Evolutionary conservation across 2,888 invertebrate genomes (phyloP), one percentile per base, ranked within the genome.

Genomic region (Acleris laterana): DNA sequence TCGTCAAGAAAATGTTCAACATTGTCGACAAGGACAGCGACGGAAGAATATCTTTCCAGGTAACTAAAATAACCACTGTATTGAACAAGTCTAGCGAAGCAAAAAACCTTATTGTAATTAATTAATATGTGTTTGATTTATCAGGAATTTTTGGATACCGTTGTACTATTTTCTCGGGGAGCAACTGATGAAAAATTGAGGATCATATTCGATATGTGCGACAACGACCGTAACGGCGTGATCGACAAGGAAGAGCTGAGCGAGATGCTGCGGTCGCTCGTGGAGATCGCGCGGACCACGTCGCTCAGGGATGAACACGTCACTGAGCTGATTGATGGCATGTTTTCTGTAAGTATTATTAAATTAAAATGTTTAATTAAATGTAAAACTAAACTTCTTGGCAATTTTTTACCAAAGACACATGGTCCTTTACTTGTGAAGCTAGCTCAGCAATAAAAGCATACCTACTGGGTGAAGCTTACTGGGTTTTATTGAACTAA

Each of bases 151-250:
- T 90, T 99, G 59, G 98, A 98, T 80, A 98, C 98, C 0, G 98
- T 98, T 1, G 96, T 98, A 0, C 87, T 98, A 2, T 98, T 98
- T 83, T 98, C 98, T 0, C 95, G 97, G 0, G 98, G 98, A 6
- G 97, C 97, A 75, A 98, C 98, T 0, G 98, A 98, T 76, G 98
- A 98, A 80, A 98, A 98, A 79, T 90, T 99, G 44, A 94, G 98
- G 5, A 98, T 99, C 42, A 98, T 99, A 72, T 99, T 99, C 81
- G 98, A 99, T 84, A 99, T 99, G 99, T 99, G 99, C 78, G 99
- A 99, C 82, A 97, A 98, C 76, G 98, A 99, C 81, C 95, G 97
- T 17, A 98, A 98, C 77, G 98, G 98, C 0, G 97, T 98, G 0
- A 99, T 99, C 66, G 98, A 98, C 80, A 98, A 98, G 79, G 96